A percentile compares a stretch with the other conserved stretches of the same genome.
These are phyloP conservation scores for Tachuris rubrigastra DNA, from an alignment of 2,113 vertebrate genomes.

Conservation along the genomic window DNA sequence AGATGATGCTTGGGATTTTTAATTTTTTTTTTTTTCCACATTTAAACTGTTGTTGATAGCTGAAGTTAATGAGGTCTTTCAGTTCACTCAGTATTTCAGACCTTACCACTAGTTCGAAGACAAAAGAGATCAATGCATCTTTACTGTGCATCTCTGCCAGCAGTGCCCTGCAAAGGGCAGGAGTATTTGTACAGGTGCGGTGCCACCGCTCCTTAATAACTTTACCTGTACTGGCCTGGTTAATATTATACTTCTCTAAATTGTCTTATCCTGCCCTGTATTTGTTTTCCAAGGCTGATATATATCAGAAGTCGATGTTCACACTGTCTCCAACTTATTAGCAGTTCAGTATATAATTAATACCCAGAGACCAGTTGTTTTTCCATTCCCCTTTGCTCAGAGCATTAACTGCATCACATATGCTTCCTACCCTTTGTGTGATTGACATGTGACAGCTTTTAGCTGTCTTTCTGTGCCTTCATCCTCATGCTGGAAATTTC, in stretches of 20 bases:
- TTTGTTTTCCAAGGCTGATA: constrained; percentile 20
- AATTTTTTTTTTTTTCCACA: not conserved
- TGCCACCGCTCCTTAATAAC: not conserved
- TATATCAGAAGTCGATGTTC: not conserved
- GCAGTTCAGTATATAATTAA: constrained; percentile 51
- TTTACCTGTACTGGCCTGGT: not conserved
- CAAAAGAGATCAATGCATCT: constrained; percentile 63
- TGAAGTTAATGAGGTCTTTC: constrained; percentile 67
- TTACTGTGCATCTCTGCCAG: constrained; percentile 47
- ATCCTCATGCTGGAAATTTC: not conserved
- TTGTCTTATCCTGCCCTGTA: not conserved
- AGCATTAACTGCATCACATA: constrained; percentile 18
- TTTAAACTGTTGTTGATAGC: constrained; percentile 58
- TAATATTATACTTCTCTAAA: constrained; percentile 48
- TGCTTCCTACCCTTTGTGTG: constrained; percentile 53
- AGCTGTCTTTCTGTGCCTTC: constrained; percentile 8
- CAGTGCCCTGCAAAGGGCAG: constrained; percentile 20
- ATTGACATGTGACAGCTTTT: constrained; percentile 59
- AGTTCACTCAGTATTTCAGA: constrained; percentile 55
- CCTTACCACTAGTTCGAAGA: constrained; percentile 36
- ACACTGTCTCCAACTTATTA: constrained; percentile 19
- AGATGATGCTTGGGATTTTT: constrained; percentile 59
- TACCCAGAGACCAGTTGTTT: constrained; percentile 23
- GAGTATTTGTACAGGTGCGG: constrained; percentile 56
- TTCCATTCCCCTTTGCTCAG: not conserved